Evolutionary conservation across 2,888 invertebrate species (phyloP), one percentile per base, ranked within the genome.

Genomic region (Epistrophella euchroma): DNA sequence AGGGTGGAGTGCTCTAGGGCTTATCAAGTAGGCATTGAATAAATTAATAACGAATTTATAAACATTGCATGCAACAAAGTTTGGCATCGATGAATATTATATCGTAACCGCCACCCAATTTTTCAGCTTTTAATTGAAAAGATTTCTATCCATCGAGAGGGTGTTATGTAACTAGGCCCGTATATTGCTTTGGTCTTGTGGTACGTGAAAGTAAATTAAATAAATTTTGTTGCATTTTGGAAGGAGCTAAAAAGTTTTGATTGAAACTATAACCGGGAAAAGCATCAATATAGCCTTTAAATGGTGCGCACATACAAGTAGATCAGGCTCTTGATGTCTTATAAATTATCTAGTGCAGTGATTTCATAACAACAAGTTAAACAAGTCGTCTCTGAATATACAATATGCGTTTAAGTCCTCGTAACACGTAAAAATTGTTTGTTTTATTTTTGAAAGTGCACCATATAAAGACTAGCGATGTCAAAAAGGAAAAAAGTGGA

Each of bases 281-380:
- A 68, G 15, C 22, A 60, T 58, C 43, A 62, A 62, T 17, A 35
- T 17, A 35, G 52, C 79, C 45, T 22, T 32, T 32, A 40, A 72
- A 10, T 37, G 52, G 37, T 17, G 47, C 50, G 58, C 28, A 28
- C 47, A 22, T 25, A n/a, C n/a, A 62, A 40, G n/a, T 25, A n/a
- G 28, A 45, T 6, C 25, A 25, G 35, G 72, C 76, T 68, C 43
- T 85, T 55, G 6, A 64, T 47, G n/a, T 68, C 50, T 68, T 77
- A 50, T 74, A 50, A 22, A 25, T 25, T 25, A 82, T 82, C 86
- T 82, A 52, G 82, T 58, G 74, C 86, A 82, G 32, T 60, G 74
- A 86, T 86, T 86, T 74, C 64, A 78, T 86, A 86, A 86, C 74
- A 82, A 82, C 86, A 28, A 47, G 86, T 86, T 71, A 56, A 35